These are phyloP conservation scores for Mercenaria mercenaria DNA, from an alignment of 1,140 invertebrate species.

Conservation along the genomic window DNA sequence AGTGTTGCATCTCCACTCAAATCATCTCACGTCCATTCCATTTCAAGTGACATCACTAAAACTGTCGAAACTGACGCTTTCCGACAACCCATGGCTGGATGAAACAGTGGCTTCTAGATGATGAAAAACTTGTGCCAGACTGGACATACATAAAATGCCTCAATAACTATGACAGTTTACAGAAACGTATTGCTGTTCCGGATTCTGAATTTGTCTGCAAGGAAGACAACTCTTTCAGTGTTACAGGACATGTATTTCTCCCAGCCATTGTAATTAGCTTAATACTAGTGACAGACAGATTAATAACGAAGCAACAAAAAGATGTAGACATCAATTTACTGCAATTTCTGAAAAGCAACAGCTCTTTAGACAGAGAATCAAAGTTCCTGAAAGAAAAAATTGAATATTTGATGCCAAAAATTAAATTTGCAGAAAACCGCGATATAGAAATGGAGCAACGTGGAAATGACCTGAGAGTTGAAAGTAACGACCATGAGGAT, in stretches of 20 bases:
- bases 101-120: background rate
- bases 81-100: background rate
- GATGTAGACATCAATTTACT: background rate
- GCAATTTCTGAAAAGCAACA: background rate
- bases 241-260: background rate
- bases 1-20: background rate
- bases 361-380: background rate
- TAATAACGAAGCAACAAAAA: background rate
- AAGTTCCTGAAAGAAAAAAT: background rate
- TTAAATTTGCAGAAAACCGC: background rate
- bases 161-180: no score
- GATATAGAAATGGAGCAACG: background rate
- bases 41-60: background rate
- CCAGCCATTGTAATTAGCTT: background rate
- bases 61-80: background rate
- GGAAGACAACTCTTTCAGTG: background rate
- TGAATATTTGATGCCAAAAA: background rate
- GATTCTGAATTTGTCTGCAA: constrained; percentile 3
- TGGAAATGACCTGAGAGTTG: no score
- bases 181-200: background rate
- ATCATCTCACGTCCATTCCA: background rate
- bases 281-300: background rate
- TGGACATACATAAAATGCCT: background rate
- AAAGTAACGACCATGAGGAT: background rate
- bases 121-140: background rate